Evolutionary conservation across 2,888 invertebrate genomes (phyloP), one percentile per base, ranked within the genome.

Genomic region (Tortrix viridana): DNA sequence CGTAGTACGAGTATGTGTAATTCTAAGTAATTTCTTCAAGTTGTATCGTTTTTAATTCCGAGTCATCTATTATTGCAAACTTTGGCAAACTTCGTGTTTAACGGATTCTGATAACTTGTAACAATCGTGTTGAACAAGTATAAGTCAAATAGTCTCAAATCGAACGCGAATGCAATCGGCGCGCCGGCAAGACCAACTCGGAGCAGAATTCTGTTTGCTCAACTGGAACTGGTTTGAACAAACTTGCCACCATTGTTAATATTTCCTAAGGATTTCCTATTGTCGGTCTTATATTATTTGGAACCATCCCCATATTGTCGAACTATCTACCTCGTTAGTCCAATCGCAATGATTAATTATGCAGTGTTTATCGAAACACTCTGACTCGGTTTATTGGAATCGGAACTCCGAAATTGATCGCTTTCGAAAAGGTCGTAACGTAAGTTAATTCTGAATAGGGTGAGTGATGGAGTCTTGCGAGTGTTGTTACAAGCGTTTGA

Each of bases 391-490:
- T 44, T 44, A 37, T 46, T 55, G 23, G 19, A 55, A 46, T 26
- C 20, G 55, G 18, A 47, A 44, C 9, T 38, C 9, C 26, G 22
- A 23, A 57, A 56, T 32, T 53, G 41, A 60, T 68, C 67, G 74
- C 75, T 81, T 81, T 78, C 78, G 79, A 70, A 74, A 80, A 77
- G 81, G 75, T 75, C 74, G 74, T 70, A 65, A 60, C 61, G 58
- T 53, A 37, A 18, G 47, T 41, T 22, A 41, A 41, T 32, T 19
- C 49, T 53, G n/a, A 46, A 63, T 58, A 61, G 62, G 38, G 63
- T 65, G 71, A 84, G 85, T 85, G 82, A 86, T 86, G 86, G 77
- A 81, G 80, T 83, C 71, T 83, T 68, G 74, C 77, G 72, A 74
- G 77, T 74, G 73, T 69, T 70, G 23, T 52, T 57, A 69, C 67